Conservation (phyloP, 2,113 vertebrate species). For the Paramormyrops kingsleyae region DNA sequence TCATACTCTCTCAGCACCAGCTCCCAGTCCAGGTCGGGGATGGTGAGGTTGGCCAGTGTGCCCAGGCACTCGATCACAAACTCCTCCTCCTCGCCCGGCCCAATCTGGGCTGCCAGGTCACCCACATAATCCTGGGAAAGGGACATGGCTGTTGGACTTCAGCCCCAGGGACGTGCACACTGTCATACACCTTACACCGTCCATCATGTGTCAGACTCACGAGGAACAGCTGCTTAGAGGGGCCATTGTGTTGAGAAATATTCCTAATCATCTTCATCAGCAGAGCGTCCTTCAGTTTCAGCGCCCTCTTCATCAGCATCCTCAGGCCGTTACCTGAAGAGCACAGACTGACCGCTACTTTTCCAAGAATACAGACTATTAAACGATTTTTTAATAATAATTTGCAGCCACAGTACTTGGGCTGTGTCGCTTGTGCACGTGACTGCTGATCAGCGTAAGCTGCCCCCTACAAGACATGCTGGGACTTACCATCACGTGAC, state of each 20-base stretch:
- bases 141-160: neutral
- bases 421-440: neutral
- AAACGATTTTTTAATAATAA: neutral
- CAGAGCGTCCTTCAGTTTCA: conserved; percentile 83
- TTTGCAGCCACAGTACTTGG: neutral
- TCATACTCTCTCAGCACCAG: conserved; percentile 91
- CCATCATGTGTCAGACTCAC: conserved; percentile 53
- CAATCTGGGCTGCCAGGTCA: conserved; percentile 86
- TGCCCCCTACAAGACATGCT: too few species aligned
- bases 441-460: too few species aligned
- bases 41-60: conserved; percentile 88
- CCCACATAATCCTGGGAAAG: conserved; percentile 82
- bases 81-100: conserved; percentile 79
- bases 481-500: too few species aligned
- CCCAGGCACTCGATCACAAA: conserved; percentile 94
- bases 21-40: conserved; percentile 92
- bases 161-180: neutral
- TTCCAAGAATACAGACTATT: neutral
- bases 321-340: conserved; percentile 77
- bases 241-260: conserved; percentile 80
- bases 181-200: neutral
- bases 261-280: conserved; percentile 97
- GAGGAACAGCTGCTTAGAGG: conserved; percentile 82
- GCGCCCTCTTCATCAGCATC: conserved; percentile 83
- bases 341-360: neutral